phyloP scores from a whole-genome alignment of 2,113 vertebrate species.

The Platichthys flesus region DNA sequence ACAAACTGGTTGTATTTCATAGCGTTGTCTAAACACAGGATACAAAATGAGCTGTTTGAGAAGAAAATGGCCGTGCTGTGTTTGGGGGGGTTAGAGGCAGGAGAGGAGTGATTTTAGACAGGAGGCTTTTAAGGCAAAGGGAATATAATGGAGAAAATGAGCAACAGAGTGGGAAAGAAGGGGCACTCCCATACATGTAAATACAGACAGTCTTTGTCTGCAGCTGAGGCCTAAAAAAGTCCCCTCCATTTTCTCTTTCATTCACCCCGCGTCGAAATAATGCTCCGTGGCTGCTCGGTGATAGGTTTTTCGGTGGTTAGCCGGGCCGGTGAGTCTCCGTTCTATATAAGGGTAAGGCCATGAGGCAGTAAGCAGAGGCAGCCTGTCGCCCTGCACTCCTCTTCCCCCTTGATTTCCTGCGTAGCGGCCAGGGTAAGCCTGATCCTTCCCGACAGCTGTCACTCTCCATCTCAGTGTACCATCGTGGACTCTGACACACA shows the following conservation, averaged over 20 bases:
- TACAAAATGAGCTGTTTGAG: conserved; percentile 77
- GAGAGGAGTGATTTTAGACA: conserved; percentile 64
- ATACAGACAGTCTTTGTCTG: conserved; percentile 34
- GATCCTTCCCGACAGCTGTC: conserved; percentile 80
- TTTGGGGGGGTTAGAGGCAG: conserved; percentile 57
- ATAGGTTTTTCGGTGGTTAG: conserved; percentile 39
- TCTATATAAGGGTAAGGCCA: conserved; percentile 54
- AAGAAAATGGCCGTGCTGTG: conserved; percentile 62
- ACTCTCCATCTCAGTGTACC: conserved; percentile 74
- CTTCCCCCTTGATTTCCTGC: conserved; percentile 59
- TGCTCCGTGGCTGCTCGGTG: conserved; percentile 53
- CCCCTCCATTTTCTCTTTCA: not conserved
- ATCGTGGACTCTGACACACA: conserved; percentile 51
- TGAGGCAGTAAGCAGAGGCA: conserved; percentile 64
- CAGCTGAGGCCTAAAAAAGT: not conserved
- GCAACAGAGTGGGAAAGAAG: conserved; percentile 43
- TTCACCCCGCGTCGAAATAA: conserved; percentile 55
- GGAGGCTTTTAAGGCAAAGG: conserved; percentile 65
- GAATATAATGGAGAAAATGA: conserved; percentile 65
- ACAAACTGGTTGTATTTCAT: conserved; percentile 75
- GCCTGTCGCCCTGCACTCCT: conserved; percentile 55
- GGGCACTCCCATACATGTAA: not conserved
- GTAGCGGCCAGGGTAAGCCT: conserved; percentile 60
- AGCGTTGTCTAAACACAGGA: conserved; percentile 75
- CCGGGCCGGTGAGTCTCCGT: conserved; percentile 41